Evolutionary conservation across 2,113 vertebrate species (phyloP).

Genomic region (Lophura nycthemera): DNA sequence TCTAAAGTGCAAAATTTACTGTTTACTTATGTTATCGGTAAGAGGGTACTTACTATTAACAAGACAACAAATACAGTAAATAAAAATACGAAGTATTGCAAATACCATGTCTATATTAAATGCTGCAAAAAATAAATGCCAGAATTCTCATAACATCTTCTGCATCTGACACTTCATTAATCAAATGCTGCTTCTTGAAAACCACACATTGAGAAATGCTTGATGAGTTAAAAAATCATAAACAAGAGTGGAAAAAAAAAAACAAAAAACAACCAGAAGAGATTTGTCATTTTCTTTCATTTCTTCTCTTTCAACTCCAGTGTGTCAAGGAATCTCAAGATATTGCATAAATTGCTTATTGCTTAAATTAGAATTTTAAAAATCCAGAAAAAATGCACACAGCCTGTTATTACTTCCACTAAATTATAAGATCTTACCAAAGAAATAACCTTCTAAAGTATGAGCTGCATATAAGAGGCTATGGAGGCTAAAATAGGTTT

Average conservation of each 20-base stretch:
- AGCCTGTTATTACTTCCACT: conserved; percentile 75
- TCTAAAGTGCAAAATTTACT: not conserved
- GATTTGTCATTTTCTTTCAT: conserved; percentile 33
- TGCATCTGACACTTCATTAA: conserved; percentile 64
- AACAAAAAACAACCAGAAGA: not conserved
- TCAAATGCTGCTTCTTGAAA: conserved; percentile 56
- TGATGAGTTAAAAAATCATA: conserved; percentile 48
- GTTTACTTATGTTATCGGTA: not conserved
- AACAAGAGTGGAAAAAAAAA: not conserved
- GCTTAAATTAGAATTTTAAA: conserved; percentile 74
- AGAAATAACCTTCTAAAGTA: conserved; percentile 67
- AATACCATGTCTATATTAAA: conserved; percentile 21
- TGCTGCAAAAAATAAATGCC: conserved; percentile 33
- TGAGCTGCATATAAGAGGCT: conserved; percentile 47
- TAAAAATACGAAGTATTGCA: not conserved
- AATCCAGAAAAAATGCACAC: conserved; percentile 66
- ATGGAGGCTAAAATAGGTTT: conserved; percentile 13
- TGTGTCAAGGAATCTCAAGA: conserved; percentile 60
- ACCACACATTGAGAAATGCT: conserved; percentile 27
- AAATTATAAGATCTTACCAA: conserved; percentile 68
- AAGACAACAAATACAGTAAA: not conserved
- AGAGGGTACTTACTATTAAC: not conserved
- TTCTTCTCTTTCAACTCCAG: conserved; percentile 27
- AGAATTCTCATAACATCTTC: conserved; percentile 28
- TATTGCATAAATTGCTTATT: conserved; percentile 62